Evolutionary conservation across 2,888 invertebrate species (phyloP).

Genomic region (Fragum fragum): DNA sequence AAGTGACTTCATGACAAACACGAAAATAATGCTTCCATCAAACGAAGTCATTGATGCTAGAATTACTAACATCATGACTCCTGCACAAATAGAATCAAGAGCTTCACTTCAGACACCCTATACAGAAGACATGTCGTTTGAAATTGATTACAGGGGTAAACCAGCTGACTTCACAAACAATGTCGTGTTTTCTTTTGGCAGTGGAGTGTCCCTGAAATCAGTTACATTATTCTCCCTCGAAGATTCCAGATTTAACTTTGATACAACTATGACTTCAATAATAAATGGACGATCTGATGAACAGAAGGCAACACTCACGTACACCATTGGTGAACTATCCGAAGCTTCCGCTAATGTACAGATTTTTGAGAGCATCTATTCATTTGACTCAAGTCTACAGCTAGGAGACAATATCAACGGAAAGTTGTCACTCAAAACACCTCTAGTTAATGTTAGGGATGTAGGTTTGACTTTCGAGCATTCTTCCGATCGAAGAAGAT

Average conservation of each 20-base stretch:
- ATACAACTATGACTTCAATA: slow-evolving; percentile 34
- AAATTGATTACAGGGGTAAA: slow-evolving; percentile 38
- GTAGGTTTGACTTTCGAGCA: slow-evolving; percentile 42
- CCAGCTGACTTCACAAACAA: slow-evolving; percentile 37
- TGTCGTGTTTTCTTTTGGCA: slow-evolving; percentile 33
- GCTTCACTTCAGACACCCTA: slow-evolving; percentile 48
- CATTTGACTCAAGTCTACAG: slow-evolving; percentile 40
- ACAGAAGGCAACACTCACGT: slow-evolving; percentile 35
- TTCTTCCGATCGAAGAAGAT: slow-evolving; percentile 36
- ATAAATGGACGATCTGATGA: slow-evolving; percentile 45
- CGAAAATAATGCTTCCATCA: slow-evolving; percentile 30
- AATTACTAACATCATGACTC: slow-evolving; percentile 36
- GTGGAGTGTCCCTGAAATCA: slow-evolving; percentile 26
- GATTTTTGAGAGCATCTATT: slow-evolving; percentile 43
- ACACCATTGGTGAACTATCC: slow-evolving; percentile 22
- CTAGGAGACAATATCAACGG: slow-evolving; percentile 33
- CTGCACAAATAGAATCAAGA: slow-evolving; percentile 38
- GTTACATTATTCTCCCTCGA: slow-evolving; percentile 33
- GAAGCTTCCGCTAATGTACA: slow-evolving; percentile 38
- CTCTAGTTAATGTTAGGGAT: slow-evolving; percentile 31
- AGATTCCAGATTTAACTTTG: slow-evolving; percentile 26
- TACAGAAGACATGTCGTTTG: slow-evolving; percentile 43
- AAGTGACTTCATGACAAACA: slow-evolving; percentile 26
- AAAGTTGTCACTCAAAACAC: slow-evolving; percentile 41
- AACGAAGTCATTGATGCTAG: slow-evolving; percentile 5